Base-by-base conservation (phyloP, 2,888 invertebrate species). In the Serripes groenlandicus region DNA sequence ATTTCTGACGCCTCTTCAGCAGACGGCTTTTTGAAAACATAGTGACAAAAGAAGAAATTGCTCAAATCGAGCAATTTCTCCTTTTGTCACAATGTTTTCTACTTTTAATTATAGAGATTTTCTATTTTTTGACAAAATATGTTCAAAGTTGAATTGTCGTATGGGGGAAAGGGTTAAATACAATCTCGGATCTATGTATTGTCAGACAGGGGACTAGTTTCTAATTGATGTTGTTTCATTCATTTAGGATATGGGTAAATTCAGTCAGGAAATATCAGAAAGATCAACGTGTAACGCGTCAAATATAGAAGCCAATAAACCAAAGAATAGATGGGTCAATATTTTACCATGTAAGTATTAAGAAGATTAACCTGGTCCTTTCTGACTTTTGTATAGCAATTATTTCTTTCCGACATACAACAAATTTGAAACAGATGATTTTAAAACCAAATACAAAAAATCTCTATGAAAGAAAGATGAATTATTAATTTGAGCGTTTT, bases 321-420 rank as follows among this genome's bases (percentile, higher is more conserved):
- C 96, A 77, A 97, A 97, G 93, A 97, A 97, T 94, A 95, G 97
- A 90, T 97, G 97, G 93, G 96, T 96, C 18, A 97, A 97, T 92
- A 97, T 97, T 87, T 95, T 96, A 90, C 97, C 97, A 85, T 97
- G 97, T 97, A 95, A 95, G 96, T 94, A 21, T 21, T n/a, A n/a
- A n/a, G n/a, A n/a, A n/a, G n/a, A n/a, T n/a, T n/a, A n/a, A n/a
- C n/a, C n/a, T n/a, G n/a, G n/a, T n/a, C n/a, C n/a, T n/a, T n/a
- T n/a, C n/a, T n/a, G n/a, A n/a, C n/a, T n/a, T n/a, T n/a, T n/a
- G n/a, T n/a, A n/a, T n/a, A n/a, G n/a, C n/a, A n/a, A n/a, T n/a
- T n/a, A n/a, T n/a, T n/a, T n/a, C n/a, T n/a, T n/a, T n/a, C n/a
- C n/a, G n/a, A n/a, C n/a, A n/a, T n/a, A n/a, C n/a, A n/a, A n/a